These are phyloP conservation scores for Eubasilissa regina DNA, from an alignment of 1,140 invertebrate species.

Conservation along the genomic window DNA sequence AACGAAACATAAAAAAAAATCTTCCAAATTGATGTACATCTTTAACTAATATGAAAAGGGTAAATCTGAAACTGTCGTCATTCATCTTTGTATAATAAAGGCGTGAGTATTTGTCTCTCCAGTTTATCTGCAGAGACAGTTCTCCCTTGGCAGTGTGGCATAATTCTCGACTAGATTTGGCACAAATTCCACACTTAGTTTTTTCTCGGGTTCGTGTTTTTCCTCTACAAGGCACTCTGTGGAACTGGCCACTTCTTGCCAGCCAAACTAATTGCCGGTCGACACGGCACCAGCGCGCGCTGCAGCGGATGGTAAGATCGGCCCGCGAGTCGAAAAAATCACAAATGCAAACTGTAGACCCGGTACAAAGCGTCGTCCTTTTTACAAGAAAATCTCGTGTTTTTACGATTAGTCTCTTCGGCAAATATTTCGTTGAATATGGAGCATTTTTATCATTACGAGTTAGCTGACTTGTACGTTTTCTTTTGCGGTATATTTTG, in stretches of 20 bases:
- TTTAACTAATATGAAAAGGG: no score
- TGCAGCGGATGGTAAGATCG: neutral
- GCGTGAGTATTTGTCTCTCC: neutral
- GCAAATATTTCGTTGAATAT: neutral
- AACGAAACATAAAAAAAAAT: no score
- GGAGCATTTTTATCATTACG: neutral
- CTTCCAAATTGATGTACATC: no score
- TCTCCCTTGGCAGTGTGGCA: slow-evolving; percentile 12
- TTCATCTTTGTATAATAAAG: no score
- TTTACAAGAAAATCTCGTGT: neutral
- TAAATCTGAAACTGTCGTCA: no score
- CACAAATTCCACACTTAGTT: slow-evolving; percentile 24
- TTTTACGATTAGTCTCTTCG: no score
- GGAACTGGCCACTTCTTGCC: slow-evolving; percentile 29
- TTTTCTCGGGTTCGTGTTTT: neutral
- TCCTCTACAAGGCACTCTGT: slow-evolving; percentile 8
- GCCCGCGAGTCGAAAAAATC: neutral
- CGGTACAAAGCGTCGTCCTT: neutral
- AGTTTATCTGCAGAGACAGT: slow-evolving; percentile 13
- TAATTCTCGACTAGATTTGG: slow-evolving; percentile 28
- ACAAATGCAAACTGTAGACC: neutral
- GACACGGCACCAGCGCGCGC: neutral
- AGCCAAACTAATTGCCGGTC: slow-evolving; percentile 11
- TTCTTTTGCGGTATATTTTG: no score
- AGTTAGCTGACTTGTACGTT: neutral